Percentiles rank a stretch among this genome's conserved stretches.
Evolutionary conservation across 2,113 vertebrate genomes (phyloP).

Genomic region (Taurulus bubalis): DNA sequence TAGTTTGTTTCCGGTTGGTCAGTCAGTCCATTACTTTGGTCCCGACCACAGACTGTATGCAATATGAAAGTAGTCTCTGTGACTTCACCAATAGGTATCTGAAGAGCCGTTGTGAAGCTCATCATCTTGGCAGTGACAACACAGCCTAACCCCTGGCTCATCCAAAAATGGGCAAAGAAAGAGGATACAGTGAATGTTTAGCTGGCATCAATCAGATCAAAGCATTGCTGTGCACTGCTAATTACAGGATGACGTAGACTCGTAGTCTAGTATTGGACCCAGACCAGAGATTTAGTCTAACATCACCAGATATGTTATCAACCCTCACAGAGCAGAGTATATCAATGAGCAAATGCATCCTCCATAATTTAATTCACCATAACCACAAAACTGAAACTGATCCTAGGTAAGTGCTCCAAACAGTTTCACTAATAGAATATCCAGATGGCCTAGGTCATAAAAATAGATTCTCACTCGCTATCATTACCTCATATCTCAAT

Average conservation of each 20-base stretch:
- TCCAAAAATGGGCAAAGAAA: not conserved
- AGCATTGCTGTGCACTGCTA: not conserved
- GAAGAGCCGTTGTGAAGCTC: not conserved
- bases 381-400: constrained; percentile 4
- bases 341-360: not conserved
- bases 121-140: not conserved
- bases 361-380: constrained; percentile 2
- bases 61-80: not conserved
- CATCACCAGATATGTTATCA: not conserved
- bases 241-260: not conserved
- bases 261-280: not conserved
- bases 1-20: not conserved
- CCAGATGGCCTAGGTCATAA: not conserved
- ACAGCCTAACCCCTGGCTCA: not conserved
- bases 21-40: not conserved
- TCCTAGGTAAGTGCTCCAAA: not conserved
- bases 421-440: constrained; percentile 23
- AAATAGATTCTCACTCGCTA: not conserved
- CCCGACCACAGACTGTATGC: not conserved
- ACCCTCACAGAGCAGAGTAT: not conserved
- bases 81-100: not conserved
- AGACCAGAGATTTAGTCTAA: not conserved
- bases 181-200: not conserved
- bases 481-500: not conserved
- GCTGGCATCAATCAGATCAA: not conserved